A percentile compares a stretch with the other conserved stretches of the same genome.
phyloP scores from a whole-genome alignment of 2,113 vertebrate species.

The Zapus hudsonius region DNA sequence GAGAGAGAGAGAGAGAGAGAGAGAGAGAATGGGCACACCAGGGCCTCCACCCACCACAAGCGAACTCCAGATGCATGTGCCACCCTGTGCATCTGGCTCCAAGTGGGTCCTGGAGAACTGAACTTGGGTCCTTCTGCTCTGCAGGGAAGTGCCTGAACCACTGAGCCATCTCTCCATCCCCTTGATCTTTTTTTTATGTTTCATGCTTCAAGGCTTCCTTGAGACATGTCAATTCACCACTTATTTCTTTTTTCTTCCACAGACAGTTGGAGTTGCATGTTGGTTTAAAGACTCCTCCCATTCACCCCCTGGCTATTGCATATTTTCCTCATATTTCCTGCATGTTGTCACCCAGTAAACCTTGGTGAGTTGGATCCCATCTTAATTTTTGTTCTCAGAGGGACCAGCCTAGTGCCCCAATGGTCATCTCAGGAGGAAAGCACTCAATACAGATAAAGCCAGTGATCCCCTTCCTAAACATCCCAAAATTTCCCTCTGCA shows the following conservation, averaged over 20 bases:
- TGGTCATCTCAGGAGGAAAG: not conserved
- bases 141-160: too few relatives aligned
- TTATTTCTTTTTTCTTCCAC: not conserved
- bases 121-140: too few relatives aligned
- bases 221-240: accelerated
- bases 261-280: too few relatives aligned
- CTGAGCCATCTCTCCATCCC: too few relatives aligned
- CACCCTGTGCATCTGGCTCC: too few relatives aligned
- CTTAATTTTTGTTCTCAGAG: not conserved
- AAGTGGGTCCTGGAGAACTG: too few relatives aligned
- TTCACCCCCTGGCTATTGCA: not conserved
- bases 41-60: too few relatives aligned
- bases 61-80: too few relatives aligned
- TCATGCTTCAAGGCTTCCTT: too few relatives aligned
- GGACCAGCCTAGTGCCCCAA: accelerated
- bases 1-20: too few relatives aligned
- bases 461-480: not conserved
- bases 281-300: accelerated
- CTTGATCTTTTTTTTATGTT: not conserved
- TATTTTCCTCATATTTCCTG: not conserved
- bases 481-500: not conserved
- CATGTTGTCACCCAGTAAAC: too few relatives aligned
- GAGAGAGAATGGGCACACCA: too few relatives aligned
- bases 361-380: not conserved
- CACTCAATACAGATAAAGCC: not conserved